Conservation (phyloP, 1,140 invertebrate species). For the Hydropsyche tenuis region DNA sequence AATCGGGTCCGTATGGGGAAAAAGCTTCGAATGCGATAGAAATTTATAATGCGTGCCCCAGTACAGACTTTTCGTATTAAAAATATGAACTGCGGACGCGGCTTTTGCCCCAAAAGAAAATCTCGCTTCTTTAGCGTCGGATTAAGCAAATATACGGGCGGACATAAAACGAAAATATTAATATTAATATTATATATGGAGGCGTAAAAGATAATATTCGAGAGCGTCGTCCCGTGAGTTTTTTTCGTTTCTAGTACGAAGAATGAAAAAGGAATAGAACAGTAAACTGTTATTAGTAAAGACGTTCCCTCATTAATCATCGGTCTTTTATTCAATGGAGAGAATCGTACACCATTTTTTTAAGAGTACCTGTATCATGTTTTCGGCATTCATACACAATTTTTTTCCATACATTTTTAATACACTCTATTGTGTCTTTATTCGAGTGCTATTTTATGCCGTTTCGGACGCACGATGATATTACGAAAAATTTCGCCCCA, state of each 20-base stretch:
- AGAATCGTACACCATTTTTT: neutral
- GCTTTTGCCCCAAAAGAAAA: slow-evolving; percentile 9
- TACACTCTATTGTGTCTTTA: no score
- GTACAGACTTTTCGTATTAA: neutral
- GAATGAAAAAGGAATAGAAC: slow-evolving; percentile 35
- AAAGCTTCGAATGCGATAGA: neutral
- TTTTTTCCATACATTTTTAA: no score
- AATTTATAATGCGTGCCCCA: neutral
- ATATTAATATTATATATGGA: slow-evolving; percentile 1
- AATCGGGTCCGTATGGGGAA: no score
- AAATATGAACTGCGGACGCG: neutral
- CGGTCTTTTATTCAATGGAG: slow-evolving; percentile 26
- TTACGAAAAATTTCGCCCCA: no score
- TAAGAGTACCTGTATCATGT: neutral
- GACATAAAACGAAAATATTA: slow-evolving; percentile 19
- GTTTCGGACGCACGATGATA: no score
- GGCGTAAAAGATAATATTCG: no score
- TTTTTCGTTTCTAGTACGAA: neutral
- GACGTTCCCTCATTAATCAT: slow-evolving; percentile 35
- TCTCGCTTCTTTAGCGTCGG: slow-evolving; percentile 12
- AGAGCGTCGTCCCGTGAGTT: no score
- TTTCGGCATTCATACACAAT: slow-evolving; percentile 4
- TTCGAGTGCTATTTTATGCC: no score
- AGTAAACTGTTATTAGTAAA: slow-evolving; percentile 36
- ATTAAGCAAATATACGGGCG: slow-evolving; percentile 18